Evolutionary conservation across 2,888 invertebrate genomes (phyloP), one percentile per base, ranked within the genome.

Genomic region (Caprella mutica): DNA sequence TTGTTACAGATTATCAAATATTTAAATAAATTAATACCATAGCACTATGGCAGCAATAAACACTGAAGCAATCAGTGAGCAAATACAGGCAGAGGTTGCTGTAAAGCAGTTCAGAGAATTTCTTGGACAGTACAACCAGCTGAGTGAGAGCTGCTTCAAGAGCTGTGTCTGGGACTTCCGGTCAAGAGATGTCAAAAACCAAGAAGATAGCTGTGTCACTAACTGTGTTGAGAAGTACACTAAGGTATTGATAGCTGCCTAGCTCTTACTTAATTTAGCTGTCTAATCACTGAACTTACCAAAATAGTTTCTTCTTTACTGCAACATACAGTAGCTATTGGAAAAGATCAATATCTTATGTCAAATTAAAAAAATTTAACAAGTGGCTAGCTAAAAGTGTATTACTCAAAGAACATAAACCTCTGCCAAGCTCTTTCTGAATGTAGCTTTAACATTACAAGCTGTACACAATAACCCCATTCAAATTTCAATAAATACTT

Each of bases 111-210:
- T 65, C 35, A 30, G 63, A n/a, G 65, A 65, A 17, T 96, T 94
- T 71, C 77, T 96, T 58, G 80, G 85, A 67, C 90, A 90, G 19
- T 96, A 94, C 75, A 96, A 96, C 73, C 91, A 88, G 76, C 75
- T 96, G 52, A 89, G 92, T 0, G 92, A 98, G 74, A 77, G 86
- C 69, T 98, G 97, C 73, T 98, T 98, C 72, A 81, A 79, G 66
- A 91, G 94, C 71, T 98, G 98, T 72, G 80, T 96, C 62, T 84
- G 84, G 69, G 96, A 97, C 72, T 96, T 98, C 70, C 96, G 94
- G 5, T 71, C 73, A 3, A 69, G 78, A 55, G 72, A 73, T 56
- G 71, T 78, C n/a, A 68, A 72, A 46, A 72, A 71, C 51, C 71
- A 74, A 65, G 78, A 78, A 70, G 76, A 76, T 67, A 66, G 62